Base-by-base conservation (phyloP, 2,797 vertebrate genomes). In the Cirrhinus mrigala region DNA sequence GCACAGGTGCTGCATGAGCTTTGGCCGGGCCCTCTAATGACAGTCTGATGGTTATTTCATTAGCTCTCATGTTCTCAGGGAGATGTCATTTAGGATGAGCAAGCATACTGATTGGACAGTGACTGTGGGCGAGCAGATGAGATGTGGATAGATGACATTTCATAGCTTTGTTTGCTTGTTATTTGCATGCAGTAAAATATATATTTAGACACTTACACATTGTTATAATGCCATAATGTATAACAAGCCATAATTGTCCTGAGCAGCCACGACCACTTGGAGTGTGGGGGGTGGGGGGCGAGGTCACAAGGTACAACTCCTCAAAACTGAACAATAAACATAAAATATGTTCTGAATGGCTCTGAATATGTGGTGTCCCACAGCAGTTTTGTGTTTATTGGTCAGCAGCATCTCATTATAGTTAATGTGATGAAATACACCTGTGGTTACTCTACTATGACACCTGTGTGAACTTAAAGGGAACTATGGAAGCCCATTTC, bases 1-100 rank as follows among this genome's bases (percentile, higher is more conserved):
- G 91, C 90, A 91, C 93, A 94, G 93, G 93, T 94, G 93, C 90
- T 92, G 89, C 91, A 90, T 88, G 84, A 79, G 84, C 71, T 77
- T 68, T 56, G 89, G 84, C 87, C 90, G 80, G 85, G 91, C 92
- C 90, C 89, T 93, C 84, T 94, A 95, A 95, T 94, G 93, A 94
- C 93, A 93, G 90, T 92, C 87, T 94, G 93, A 95, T 95, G 94
- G 93, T 95, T 95, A 94, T 95, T 96, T 94, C 93, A 96, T 96
- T 95, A 95, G 93, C 91, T 90, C 86, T 95, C 94, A 95, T 95
- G 95, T 94, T 94, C 94, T 95, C 92, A 84, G 93, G 93, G 94
- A 95, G 91, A 84, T 93, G 95, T 94, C 95, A 95, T 94, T 94
- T 94, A 90, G 88, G 92, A 94, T 91, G 85, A 92, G 91, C 92